These are phyloP conservation scores for Callimorpha dominula DNA, from an alignment of 2,888 invertebrate species.

Conservation along the genomic window DNA sequence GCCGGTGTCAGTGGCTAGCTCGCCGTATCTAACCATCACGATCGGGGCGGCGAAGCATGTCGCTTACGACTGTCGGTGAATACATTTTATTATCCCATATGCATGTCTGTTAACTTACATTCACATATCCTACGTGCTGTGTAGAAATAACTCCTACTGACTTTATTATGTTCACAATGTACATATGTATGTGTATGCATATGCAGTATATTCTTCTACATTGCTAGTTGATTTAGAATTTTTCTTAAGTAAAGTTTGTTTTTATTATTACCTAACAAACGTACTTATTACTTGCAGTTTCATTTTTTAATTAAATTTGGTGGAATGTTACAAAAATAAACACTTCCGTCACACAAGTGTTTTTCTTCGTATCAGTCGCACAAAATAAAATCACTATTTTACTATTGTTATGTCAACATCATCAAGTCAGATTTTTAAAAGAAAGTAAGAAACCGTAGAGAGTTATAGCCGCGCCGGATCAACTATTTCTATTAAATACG, in stretches of 20 bases:
- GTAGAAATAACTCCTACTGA: conserved; percentile 32
- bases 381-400: neutral
- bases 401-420: too few relatives aligned
- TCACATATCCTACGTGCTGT: conserved; percentile 39
- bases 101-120: conserved; percentile 65
- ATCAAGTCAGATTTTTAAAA: neutral
- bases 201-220: neutral
- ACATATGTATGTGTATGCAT: neutral
- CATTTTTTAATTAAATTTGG: neutral
- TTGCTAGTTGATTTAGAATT: neutral
- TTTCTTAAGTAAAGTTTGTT: neutral
- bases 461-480: too few relatives aligned
- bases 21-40: conserved; percentile 74
- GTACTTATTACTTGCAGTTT: neutral
- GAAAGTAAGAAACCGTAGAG: neutral
- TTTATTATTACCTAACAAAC: neutral
- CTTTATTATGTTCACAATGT: conserved; percentile 23
- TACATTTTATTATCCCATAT: conserved; percentile 77
- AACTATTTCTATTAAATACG: neutral
- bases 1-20: conserved; percentile 69
- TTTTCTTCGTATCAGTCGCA: neutral
- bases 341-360: neutral
- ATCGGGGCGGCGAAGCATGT: conserved; percentile 75
- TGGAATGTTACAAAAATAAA: neutral
- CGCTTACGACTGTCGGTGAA: conserved; percentile 77